Evolutionary conservation across 1,140 invertebrate genomes (phyloP).

Genomic region (Cryptotermes secundus): DNA sequence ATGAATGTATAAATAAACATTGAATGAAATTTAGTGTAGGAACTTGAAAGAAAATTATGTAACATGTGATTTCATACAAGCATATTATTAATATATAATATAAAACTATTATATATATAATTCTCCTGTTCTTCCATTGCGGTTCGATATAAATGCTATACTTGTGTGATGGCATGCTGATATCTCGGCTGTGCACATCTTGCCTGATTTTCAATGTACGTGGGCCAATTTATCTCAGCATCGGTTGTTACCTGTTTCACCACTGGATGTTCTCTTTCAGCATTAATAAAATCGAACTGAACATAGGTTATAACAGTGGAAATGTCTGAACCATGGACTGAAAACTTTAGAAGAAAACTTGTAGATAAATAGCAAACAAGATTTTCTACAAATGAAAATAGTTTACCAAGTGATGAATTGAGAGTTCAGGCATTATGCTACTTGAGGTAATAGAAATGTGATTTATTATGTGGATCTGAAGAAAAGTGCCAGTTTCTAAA

Average conservation of each 20-base stretch:
- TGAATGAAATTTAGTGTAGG: conserved; percentile 36
- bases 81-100: conserved; percentile 35
- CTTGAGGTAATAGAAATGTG: not conserved
- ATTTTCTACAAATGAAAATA: not conserved
- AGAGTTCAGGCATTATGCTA: not conserved
- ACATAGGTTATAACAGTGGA: not conserved
- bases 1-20: conserved; percentile 36
- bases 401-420: not conserved
- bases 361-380: not conserved
- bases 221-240: not conserved
- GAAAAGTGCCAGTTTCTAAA: not conserved
- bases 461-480: not conserved
- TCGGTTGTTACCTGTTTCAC: not conserved
- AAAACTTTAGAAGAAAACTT: not conserved
- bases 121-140: conserved; percentile 38
- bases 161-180: conserved; percentile 34
- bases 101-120: conserved; percentile 29
- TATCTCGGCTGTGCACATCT: conserved; percentile 7
- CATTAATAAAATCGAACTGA: not conserved
- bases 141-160: conserved; percentile 34
- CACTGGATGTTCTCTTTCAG: not conserved
- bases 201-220: not conserved
- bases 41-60: conserved; percentile 22
- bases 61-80: conserved; percentile 37
- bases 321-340: not conserved